Percentiles rank a stretch among this genome's conserved stretches.
These are phyloP conservation scores for Doryteuthis pealeii DNA, from an alignment of 1,140 invertebrate species.

Conservation along the genomic window DNA sequence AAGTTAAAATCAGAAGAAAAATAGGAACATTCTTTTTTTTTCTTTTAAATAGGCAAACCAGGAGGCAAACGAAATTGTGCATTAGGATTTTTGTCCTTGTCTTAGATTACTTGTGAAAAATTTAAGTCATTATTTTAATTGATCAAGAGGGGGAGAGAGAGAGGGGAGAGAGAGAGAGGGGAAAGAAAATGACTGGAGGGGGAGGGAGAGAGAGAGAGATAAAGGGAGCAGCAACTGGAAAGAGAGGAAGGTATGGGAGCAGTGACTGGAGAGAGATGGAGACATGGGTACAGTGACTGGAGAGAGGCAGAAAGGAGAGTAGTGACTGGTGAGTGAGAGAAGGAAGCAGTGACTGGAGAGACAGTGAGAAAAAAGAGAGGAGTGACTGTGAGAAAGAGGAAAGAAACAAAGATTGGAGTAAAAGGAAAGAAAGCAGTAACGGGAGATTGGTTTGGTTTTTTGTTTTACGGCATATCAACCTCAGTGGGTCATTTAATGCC, in stretches of 20 bases:
- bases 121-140: too few species aligned
- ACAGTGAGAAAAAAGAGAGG: background rate
- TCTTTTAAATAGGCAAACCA: too few species aligned
- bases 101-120: too few species aligned
- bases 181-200: background rate
- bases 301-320: constrained; percentile 14
- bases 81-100: too few species aligned
- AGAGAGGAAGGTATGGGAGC: background rate
- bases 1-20: too few species aligned
- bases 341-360: background rate
- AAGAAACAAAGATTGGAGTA: background rate
- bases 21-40: too few species aligned
- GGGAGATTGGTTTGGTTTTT: too few species aligned
- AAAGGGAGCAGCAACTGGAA: background rate
- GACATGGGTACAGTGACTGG: background rate
- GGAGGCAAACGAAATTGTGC: too few species aligned
- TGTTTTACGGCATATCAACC: too few species aligned
- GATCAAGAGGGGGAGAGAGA: constrained; percentile 13
- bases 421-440: background rate
- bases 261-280: background rate
- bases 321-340: constrained; percentile 9
- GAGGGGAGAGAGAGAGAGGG: constrained; percentile 17
- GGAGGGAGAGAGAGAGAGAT: background rate
- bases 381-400: too few species aligned
- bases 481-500: too few species aligned